phyloP scores from a whole-genome alignment of 37 sponge, comb jelly and placozoan genomes.

The Oopsacas minuta region DNA sequence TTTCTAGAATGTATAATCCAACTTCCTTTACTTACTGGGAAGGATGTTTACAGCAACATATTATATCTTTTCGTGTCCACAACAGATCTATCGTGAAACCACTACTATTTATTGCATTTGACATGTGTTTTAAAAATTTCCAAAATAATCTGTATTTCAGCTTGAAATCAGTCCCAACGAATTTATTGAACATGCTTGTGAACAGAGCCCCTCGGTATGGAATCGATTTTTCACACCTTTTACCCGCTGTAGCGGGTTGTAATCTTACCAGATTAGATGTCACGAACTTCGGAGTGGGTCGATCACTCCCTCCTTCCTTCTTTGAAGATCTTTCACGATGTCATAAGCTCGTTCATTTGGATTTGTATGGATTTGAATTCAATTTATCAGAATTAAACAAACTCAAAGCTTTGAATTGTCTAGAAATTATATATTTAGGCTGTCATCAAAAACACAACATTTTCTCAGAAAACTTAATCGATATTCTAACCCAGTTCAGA shows the following conservation, averaged over 20 bases:
- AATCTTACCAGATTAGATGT: background rate
- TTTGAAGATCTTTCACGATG: background rate
- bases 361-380: background rate
- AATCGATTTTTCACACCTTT: conserved; percentile 8
- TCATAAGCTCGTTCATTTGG: background rate
- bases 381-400: background rate
- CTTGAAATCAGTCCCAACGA: background rate
- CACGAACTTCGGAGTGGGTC: background rate
- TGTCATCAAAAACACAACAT: background rate
- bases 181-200: background rate
- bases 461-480: background rate
- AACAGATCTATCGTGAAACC: background rate
- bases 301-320: background rate
- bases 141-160: background rate
- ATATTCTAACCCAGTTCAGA: background rate
- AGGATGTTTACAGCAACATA: background rate
- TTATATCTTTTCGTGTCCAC: background rate
- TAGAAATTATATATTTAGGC: background rate
- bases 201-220: background rate
- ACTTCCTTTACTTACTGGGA: background rate
- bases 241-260: background rate
- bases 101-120: background rate
- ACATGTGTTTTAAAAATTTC: background rate
- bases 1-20: background rate
- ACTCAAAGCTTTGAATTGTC: background rate